A percentile compares a stretch with the other conserved stretches of the same genome.
Conservation (phyloP, 2,888 invertebrate genomes). For the Blera fallax region DNA sequence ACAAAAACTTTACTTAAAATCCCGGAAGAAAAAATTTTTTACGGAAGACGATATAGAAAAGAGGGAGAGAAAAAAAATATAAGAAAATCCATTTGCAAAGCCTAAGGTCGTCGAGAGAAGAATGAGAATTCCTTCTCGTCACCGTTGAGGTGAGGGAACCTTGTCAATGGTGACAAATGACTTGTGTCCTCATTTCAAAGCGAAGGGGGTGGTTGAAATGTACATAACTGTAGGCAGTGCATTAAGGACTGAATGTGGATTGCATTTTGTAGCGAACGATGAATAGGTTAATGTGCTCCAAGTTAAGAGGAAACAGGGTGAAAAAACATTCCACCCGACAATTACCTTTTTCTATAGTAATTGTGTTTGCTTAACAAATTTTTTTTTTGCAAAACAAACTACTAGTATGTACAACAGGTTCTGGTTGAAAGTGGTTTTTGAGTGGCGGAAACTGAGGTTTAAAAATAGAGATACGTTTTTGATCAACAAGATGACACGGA, state of each 20-base stretch:
- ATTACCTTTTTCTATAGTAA: background rate
- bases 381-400: conserved; percentile 6
- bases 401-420: conserved; percentile 34
- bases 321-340: background rate
- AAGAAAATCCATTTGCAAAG: conserved; percentile 53
- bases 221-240: conserved; percentile 33
- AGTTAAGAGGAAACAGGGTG: background rate
- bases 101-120: conserved; percentile 46
- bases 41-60: conserved; percentile 5
- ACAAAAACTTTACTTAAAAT: conserved; percentile 28
- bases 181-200: conserved; percentile 57
- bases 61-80: conserved; percentile 1
- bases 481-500: too few relatives aligned
- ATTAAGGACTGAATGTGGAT: conserved; percentile 42
- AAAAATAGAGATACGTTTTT: too few relatives aligned
- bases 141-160: conserved; percentile 62
- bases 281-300: conserved; percentile 9
- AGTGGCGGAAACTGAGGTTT: background rate
- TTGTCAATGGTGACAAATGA: conserved; percentile 67
- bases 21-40: conserved; percentile 59
- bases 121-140: conserved; percentile 14
- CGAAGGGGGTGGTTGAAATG: conserved; percentile 3
- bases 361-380: conserved; percentile 30
- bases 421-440: background rate
- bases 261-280: conserved; percentile 31